A percentile compares a stretch with the other conserved stretches of the same genome.
Conservation (phyloP, 2,113 vertebrate genomes). For the Clarias batrachus region DNA sequence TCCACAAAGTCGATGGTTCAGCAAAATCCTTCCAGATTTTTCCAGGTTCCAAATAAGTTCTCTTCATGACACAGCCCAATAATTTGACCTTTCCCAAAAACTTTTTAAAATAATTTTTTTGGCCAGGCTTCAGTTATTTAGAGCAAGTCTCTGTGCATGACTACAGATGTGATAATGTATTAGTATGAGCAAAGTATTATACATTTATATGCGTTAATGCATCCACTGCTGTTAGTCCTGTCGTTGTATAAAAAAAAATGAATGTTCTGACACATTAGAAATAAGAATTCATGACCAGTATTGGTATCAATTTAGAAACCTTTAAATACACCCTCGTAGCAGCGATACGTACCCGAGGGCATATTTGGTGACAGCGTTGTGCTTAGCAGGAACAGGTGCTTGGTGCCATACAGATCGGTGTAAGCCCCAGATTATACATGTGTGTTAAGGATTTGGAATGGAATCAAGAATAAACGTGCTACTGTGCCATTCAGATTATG, state of each 20-base stretch:
- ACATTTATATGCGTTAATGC: neutral
- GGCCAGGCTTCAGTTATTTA: neutral
- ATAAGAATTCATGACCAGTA: neutral
- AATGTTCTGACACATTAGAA: neutral
- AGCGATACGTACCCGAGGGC: neutral
- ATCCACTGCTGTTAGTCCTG: neutral
- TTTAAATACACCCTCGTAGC: neutral
- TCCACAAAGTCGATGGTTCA: no score
- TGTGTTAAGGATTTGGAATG: slow-evolving; percentile 63
- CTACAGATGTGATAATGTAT: neutral
- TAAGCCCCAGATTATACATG: slow-evolving; percentile 68
- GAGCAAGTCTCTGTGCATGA: neutral
- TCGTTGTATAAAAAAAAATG: neutral
- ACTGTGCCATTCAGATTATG: slow-evolving; percentile 59
- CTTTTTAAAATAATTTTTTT: no score
- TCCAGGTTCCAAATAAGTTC: no score
- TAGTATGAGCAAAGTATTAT: neutral
- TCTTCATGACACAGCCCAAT: no score
- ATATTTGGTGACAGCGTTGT: slow-evolving; percentile 18
- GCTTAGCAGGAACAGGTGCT: slow-evolving; percentile 67
- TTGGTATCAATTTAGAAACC: neutral
- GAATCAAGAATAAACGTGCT: slow-evolving; percentile 57
- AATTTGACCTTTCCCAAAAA: no score
- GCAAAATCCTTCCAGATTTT: no score
- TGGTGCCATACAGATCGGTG: slow-evolving; percentile 63